A percentile compares a stretch with the other conserved stretches of the same genome.
Conservation (phyloP, 1,140 invertebrate species). For the Drosophila nigrodunni region DNA sequence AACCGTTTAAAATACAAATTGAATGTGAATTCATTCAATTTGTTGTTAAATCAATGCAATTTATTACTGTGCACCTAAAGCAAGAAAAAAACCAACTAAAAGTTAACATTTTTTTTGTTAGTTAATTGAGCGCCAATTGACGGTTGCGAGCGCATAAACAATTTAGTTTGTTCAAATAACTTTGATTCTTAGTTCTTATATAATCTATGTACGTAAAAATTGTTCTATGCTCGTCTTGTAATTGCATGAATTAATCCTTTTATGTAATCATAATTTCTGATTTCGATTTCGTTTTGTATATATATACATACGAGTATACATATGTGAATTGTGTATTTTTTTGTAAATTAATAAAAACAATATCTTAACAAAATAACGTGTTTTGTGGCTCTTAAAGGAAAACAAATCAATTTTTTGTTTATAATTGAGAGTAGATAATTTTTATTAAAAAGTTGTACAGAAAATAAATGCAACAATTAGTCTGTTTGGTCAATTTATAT, state of each 20-base stretch:
- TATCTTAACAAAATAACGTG: constrained; percentile 58
- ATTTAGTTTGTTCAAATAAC: constrained; percentile 47
- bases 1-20: constrained; percentile 29
- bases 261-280: constrained; percentile 52
- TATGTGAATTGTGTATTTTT: constrained; percentile 82
- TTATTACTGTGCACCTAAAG: constrained; percentile 70
- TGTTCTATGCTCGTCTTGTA: constrained; percentile 42
- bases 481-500: constrained; percentile 47
- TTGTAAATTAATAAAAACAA: constrained; percentile 81
- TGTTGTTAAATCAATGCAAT: constrained; percentile 76
- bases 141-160: constrained; percentile 3
- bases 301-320: constrained; percentile 77
- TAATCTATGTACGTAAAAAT: constrained; percentile 48
- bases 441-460: constrained; percentile 21
- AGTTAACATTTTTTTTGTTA: constrained; percentile 28
- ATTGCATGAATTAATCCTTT: constrained; percentile 38
- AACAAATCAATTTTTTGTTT: too few species aligned
- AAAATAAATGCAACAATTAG: constrained; percentile 78
- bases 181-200: constrained; percentile 40
- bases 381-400: too few species aligned
- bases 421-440: constrained; percentile 7
- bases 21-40: constrained; percentile 58
- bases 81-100: constrained; percentile 9
- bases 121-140: constrained; percentile 23
- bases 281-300: constrained; percentile 74